phyloP scores from a whole-genome alignment of 2,888 invertebrate genomes.

The Apantesis nais region DNA sequence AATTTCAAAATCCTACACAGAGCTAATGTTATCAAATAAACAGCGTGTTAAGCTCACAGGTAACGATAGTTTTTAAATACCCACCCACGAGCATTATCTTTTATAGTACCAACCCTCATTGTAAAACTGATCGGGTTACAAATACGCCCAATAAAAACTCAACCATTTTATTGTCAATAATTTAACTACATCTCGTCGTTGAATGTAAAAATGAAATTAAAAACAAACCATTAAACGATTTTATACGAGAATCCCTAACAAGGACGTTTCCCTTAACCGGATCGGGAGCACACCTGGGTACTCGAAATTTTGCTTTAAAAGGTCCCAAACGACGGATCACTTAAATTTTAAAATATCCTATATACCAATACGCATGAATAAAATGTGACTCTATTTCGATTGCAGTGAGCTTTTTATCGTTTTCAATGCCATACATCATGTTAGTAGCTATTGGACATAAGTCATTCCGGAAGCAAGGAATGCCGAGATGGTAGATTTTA shows the following conservation, averaged over 20 bases:
- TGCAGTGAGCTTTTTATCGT: conserved; percentile 51
- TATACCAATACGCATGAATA: conserved; percentile 29
- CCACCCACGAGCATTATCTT: conserved; percentile 61
- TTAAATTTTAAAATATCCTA: conserved; percentile 54
- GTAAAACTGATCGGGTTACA: conserved; percentile 65
- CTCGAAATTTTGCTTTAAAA: conserved; percentile 82
- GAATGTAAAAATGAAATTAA: conserved; percentile 83
- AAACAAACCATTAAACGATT: conserved; percentile 86
- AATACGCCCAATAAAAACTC: conserved; percentile 69
- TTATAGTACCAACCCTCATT: conserved; percentile 54
- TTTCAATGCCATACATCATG: conserved; percentile 48
- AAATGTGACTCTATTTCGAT: conserved; percentile 40
- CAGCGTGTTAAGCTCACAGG: conserved; percentile 41
- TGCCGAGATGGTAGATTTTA: conserved; percentile 84
- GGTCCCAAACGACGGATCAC: conserved; percentile 79
- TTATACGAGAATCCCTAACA: conserved; percentile 84
- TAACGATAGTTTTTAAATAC: conserved; percentile 53
- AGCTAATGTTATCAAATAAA: conserved; percentile 52
- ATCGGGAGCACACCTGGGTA: conserved; percentile 86
- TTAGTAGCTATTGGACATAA: conserved; percentile 78
- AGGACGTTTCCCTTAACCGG: conserved; percentile 85
- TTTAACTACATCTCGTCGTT: conserved; percentile 72
- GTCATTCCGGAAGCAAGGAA: conserved; percentile 83
- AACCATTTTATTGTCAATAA: conserved; percentile 75
- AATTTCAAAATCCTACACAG: conserved; percentile 17